Conservation (phyloP, 2,797 vertebrate species). For the Sebastes oblongus region DNA sequence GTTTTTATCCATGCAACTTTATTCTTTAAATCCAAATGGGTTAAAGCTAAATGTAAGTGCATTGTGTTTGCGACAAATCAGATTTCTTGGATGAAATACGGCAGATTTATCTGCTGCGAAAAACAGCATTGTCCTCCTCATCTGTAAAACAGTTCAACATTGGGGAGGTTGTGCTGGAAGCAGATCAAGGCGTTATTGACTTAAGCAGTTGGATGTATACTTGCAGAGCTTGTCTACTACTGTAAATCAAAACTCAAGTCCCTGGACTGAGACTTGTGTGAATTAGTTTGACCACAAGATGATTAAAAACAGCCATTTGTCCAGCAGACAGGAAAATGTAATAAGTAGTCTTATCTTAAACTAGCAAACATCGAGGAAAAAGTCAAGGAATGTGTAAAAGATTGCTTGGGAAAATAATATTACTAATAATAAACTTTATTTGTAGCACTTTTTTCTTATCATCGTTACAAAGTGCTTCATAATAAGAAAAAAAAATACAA, state of each 20-base stretch:
- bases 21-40: not conserved
- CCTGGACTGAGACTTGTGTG: constrained; percentile 17
- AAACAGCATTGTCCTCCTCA: constrained; percentile 38
- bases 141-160: constrained; percentile 69
- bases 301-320: constrained; percentile 41
- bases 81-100: not conserved
- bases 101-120: constrained; percentile 41
- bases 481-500: too few species aligned
- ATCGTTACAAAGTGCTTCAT: too few species aligned
- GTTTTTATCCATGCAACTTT: not conserved
- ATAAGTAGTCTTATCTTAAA: constrained; percentile 39
- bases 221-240: constrained; percentile 38
- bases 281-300: constrained; percentile 42
- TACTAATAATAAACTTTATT: too few species aligned
- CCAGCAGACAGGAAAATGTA: not conserved
- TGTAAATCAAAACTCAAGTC: constrained; percentile 63
- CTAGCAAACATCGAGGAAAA: constrained; percentile 24
- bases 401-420: constrained; percentile 33
- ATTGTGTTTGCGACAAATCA: not conserved
- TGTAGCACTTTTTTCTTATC: too few species aligned
- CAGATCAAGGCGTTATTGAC: constrained; percentile 60
- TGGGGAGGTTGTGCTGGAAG: constrained; percentile 22
- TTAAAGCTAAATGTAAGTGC: not conserved
- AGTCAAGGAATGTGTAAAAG: constrained; percentile 37
- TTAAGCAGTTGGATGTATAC: constrained; percentile 49